Evolutionary conservation across 2,113 vertebrate species (phyloP), one percentile per base, ranked within the genome.

Genomic region (Noturus placidus): DNA sequence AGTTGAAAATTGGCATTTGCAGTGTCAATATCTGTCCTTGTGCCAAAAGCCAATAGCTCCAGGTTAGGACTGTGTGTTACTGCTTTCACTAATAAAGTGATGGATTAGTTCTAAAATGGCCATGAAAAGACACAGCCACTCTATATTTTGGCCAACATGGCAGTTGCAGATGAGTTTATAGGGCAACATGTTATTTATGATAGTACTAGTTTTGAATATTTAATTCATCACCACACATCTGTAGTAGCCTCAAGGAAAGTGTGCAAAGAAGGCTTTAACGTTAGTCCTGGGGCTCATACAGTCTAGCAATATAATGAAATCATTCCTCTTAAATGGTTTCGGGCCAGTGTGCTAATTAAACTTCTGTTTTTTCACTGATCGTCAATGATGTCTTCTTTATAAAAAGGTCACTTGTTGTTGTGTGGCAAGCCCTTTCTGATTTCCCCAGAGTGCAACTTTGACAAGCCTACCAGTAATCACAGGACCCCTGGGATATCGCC

Each of bases 11-110:
- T 86, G 82, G 82, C 63, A 81, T 87, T 54, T 70, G 63, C 4
- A 78, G 30, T 84, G 89, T 88, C 85, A 90, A 87, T 90, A 88
- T 87, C 76, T 87, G 85, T 61, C 81, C 52, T 50, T 38, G 50
- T 84, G 42, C 80, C 76, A 57, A 63, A 84, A 83, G 72, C 87
- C 83, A 63, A 70, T 57, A 83, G 84, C 8, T 35, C 20, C 38
- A 7, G 27, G 19, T 77, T 54, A 79, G 50, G 57, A 80, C 27
- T 42, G 54, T 82, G 63, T 82, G 52, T 67, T 25, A 42, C 57
- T 87, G 38, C 35, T 80, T 86, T 83, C 59, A 69, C 63, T 87
- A 63, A 83, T 87, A 56, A 35, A 67, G 46, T 69, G 77, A 87
- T 77, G 33, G 72, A 88, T 77, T 70, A 85, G 70, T 72, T 85